Evolutionary conservation across 2,888 invertebrate species (phyloP), one percentile per base, ranked within the genome.

Genomic region (Lepas anatifera): DNA sequence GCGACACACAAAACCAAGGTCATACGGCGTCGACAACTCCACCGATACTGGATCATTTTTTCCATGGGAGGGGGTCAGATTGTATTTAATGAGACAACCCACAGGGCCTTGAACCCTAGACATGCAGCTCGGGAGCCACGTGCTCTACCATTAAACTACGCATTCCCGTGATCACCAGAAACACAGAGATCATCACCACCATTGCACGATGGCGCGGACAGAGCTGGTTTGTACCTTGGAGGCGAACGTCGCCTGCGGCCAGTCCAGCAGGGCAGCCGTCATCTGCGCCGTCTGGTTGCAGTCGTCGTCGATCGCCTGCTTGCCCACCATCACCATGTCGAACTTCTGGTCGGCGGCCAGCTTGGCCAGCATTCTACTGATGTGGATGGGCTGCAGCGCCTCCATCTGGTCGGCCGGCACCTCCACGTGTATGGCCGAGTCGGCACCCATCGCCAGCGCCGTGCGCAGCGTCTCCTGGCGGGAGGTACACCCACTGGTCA

Each of bases 241-340:
- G 50, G 95, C 96, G 82, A 95, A 99, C 6, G 93, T 92, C 27
- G 90, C 98, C 77, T 95, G 95, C 1, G 99, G 95, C 98, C 99
- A 99, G 79, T 97, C 92, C 43, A 99, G 82, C 1, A 90, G 78
- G 3, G 95, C 95, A 67, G 98, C 98, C 0, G 93, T 91, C 95
- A 99, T 97, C 83, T 99, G 98, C 67, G 96, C 99, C 11, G 99
- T 99, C 82, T 99, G 98, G 81, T 97, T 98, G 73, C 90, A 87
- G 81, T 99, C 99, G 81, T 98, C 99, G 84, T 99, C 99, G 78
- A 99, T 99, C 0, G 99, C 99, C 88, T 95, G 78, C 81, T 99
- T 99, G 63, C 99, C 99, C 73, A 99, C 86, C 77, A 99, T 89
- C 10, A 99, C 84, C 74, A 98, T 80, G 79, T 99, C 95, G 29